Conservation (phyloP, 2,888 invertebrate species). For the Cephus runcator region DNA sequence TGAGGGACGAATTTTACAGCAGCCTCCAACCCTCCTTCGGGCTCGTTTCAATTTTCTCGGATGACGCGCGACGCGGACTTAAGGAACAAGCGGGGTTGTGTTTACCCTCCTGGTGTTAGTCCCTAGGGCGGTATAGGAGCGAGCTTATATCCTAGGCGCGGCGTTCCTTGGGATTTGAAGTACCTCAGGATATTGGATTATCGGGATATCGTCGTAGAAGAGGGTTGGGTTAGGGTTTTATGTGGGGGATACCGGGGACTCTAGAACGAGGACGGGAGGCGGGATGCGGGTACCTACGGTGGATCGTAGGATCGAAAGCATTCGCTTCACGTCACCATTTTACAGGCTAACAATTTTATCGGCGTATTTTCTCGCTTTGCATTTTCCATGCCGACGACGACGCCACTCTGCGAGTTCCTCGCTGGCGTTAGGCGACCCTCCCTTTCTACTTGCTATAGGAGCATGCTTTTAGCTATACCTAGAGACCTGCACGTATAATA, state of each 20-base stretch:
- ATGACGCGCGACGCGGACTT: background rate
- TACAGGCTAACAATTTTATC: slow-evolving; percentile 62
- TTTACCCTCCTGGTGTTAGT: slow-evolving; percentile 38
- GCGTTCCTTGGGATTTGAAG: slow-evolving; percentile 34
- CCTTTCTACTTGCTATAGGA: background rate
- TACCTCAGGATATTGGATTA: slow-evolving; percentile 54
- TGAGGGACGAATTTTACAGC: background rate
- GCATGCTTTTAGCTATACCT: background rate
- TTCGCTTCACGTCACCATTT: slow-evolving; percentile 62
- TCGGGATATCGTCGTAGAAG: slow-evolving; percentile 40
- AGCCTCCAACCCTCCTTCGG: background rate
- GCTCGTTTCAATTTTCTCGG: background rate
- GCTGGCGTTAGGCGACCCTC: background rate
- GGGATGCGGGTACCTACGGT: background rate
- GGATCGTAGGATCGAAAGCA: slow-evolving; percentile 28
- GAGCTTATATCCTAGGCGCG: slow-evolving; percentile 13
- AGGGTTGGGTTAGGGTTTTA: slow-evolving; percentile 26
- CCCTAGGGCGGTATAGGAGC: background rate
- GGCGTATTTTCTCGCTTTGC: slow-evolving; percentile 54
- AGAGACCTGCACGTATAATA: background rate
- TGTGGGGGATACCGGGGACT: slow-evolving; percentile 18
- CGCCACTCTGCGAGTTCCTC: background rate
- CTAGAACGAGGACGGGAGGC: slow-evolving; percentile 1
- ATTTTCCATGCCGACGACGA: slow-evolving; percentile 46
- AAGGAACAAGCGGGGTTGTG: slow-evolving; percentile 23